Evolutionary conservation across 2,888 invertebrate genomes (phyloP).

Genomic region (Microplitis deprimator): DNA sequence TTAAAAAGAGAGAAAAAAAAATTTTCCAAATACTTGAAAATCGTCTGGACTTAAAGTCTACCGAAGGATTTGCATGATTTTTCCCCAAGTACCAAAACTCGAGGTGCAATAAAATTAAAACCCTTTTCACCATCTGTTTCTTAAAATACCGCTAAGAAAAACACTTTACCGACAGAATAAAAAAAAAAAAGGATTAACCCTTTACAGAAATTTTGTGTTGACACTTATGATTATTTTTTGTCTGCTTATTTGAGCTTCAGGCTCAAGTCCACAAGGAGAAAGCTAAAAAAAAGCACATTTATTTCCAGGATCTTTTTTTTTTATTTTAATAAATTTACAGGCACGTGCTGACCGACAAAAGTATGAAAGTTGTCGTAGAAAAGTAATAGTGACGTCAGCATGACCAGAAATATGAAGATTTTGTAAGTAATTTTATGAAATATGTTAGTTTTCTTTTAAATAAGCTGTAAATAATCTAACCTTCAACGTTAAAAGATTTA

Average conservation of each 20-base stretch:
- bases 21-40: background rate
- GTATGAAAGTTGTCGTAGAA: no score
- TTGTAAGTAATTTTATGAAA: background rate
- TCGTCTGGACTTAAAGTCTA: background rate
- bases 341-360: no score
- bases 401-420: background rate
- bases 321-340: no score
- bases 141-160: background rate
- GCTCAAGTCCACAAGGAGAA: no score
- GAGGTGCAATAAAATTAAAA: background rate
- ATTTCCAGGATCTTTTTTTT: no score
- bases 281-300: no score
- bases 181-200: background rate
- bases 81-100: background rate
- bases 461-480: background rate
- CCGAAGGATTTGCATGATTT: background rate
- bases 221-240: background rate
- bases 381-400: background rate
- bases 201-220: background rate
- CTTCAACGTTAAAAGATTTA: background rate
- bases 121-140: background rate
- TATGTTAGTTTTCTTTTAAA: background rate
- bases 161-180: background rate
- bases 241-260: no score
- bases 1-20: background rate